Base-by-base conservation (phyloP, 2,888 invertebrate genomes). In the Phengaris alcon region DNA sequence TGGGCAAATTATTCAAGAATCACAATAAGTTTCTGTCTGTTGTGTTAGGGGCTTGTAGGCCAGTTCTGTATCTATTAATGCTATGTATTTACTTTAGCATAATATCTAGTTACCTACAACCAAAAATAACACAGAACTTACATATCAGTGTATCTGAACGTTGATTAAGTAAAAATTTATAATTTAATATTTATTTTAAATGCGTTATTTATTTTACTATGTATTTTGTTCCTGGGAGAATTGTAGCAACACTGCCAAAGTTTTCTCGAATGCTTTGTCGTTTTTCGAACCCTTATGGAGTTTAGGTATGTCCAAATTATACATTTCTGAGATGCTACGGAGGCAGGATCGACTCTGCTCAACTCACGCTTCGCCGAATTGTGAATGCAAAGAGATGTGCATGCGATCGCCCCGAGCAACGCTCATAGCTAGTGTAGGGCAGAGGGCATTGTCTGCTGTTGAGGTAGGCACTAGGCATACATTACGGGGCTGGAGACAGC, bases 391-490 rank as follows among this genome's bases (percentile, higher is more conserved):
- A 35, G 35, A 5, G 35, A 68, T 68, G 72, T 72, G 70, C 52
- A 72, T 72, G 15, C 22, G 22, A 52, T 72, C 72, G 52, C 13
- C 72, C 22, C 22, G 70, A 76, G 79, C 79, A 78, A 81, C 77
- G 80, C 78, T 77, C 77, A 78, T 77, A 76, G 77, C 76, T 78
- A 78, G 80, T 82, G 80, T 84, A 84, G 87, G 85, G 83, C 84
- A 88, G 84, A 35, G 88, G 85, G 85, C 87, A 86, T 84, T 78
- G 88, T 83, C 88, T 86, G 85, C 90, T 90, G 90, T 77, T 79
- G 84, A 84, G 90, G 90, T 90, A 88, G 90, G 54, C 72, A 72
- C 54, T 90, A 88, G 90, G 54, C 72, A 72, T 72, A 54, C 54
- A 52, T 52, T 52, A 72, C 54, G 15, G 35, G 6, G 51, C 13